Percentiles rank a stretch among this genome's conserved stretches.
Evolutionary conservation across 2,888 invertebrate species (phyloP).

Genomic region (Vannuccia rotundouncinata): DNA sequence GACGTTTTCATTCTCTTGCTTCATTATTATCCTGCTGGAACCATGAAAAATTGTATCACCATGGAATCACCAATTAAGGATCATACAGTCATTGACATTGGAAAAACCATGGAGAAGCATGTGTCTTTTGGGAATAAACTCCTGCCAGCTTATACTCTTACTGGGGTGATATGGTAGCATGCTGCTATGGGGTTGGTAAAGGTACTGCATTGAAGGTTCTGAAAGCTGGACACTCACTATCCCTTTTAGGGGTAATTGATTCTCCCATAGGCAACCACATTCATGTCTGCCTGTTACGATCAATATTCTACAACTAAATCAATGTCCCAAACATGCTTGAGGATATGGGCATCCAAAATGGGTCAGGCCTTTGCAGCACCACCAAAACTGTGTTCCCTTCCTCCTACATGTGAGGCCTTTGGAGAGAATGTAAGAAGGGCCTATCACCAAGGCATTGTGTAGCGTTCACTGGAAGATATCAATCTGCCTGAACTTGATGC

Average conservation of each 20-base stretch:
- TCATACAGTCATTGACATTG: conserved; percentile 1
- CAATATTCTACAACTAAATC: not conserved
- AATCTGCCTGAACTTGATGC: not conserved
- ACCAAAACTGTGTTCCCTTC: conserved; percentile 11
- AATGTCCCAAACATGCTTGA: conserved; percentile 9
- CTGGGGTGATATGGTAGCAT: conserved; percentile 12
- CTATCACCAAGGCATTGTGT: not conserved
- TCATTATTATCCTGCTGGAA: conserved; percentile 26
- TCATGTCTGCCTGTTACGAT: not conserved
- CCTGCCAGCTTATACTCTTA: conserved; percentile 3
- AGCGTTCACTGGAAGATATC: not conserved
- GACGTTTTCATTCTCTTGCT: conserved; percentile 30
- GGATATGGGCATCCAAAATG: conserved; percentile 3
- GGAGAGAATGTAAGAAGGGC: not conserved
- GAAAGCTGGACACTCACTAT: conserved; percentile 7
- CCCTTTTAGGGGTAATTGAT: not conserved
- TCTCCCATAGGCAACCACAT: conserved; percentile 1
- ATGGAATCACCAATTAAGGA: conserved; percentile 18
- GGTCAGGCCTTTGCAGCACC: not conserved
- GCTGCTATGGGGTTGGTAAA: conserved; percentile 17
- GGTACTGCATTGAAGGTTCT: conserved; percentile 10
- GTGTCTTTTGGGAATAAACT: not conserved
- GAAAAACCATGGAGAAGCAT: conserved; percentile 1
- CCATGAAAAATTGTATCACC: not conserved
- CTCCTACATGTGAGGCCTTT: conserved; percentile 8